A percentile compares a stretch with the other conserved stretches of the same genome.
Evolutionary conservation across 2,888 invertebrate species (phyloP).

Genomic region (Trachelus iudaicus): DNA sequence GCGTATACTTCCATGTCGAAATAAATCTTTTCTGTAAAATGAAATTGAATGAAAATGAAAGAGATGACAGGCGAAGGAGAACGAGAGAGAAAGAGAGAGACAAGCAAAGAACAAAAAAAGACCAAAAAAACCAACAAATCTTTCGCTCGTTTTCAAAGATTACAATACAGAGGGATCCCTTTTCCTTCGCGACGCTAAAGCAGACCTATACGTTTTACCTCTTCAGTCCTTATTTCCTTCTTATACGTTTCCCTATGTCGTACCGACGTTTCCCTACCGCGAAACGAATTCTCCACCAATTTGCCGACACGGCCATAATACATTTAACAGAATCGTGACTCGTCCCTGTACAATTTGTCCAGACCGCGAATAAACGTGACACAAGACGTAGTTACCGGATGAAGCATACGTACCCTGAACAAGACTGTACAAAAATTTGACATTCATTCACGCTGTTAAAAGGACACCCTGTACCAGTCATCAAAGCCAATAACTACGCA

Average conservation of each 20-base stretch:
- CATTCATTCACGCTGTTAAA: not conserved
- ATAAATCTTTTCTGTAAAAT: not conserved
- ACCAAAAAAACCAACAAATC: not conserved
- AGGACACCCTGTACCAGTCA: no score
- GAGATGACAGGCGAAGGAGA: not conserved
- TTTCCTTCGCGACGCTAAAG: not conserved
- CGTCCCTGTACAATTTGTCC: not conserved
- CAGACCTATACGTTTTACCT: not conserved
- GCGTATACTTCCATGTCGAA: not conserved
- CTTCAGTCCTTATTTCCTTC: not conserved
- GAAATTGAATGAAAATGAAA: not conserved
- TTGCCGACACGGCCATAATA: not conserved
- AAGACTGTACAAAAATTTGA: not conserved
- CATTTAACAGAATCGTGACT: not conserved
- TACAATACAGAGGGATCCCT: not conserved
- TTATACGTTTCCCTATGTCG: not conserved
- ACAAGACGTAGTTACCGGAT: not conserved
- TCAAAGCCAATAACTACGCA: no score
- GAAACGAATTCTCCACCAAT: not conserved
- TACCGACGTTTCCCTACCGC: not conserved
- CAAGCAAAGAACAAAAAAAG: not conserved
- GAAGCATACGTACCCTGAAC: not conserved
- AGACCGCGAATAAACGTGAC: not conserved
- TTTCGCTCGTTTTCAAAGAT: not conserved
- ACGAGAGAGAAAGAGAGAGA: not conserved